These are phyloP conservation scores for Colletes gigas DNA, from an alignment of 1,140 invertebrate genomes.

Conservation along the genomic window DNA sequence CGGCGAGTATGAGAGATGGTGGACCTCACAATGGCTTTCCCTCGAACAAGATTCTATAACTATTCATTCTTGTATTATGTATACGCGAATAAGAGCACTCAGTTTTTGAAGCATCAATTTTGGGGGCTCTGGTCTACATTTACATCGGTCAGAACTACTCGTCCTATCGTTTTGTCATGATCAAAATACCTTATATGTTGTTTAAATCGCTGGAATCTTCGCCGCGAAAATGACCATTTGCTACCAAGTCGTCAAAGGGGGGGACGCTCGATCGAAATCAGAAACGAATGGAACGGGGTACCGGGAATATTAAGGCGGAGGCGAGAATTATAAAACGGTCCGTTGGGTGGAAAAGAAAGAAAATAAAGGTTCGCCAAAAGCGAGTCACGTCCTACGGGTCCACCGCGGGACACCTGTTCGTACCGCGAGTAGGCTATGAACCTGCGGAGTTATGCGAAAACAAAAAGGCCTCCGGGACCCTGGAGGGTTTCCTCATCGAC, in stretches of 20 bases:
- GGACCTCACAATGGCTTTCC: too few relatives aligned
- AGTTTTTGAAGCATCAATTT: too few relatives aligned
- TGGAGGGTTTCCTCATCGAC: constrained; percentile 40
- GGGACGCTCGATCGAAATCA: constrained; percentile 2
- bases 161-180: too few relatives aligned
- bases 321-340: constrained; percentile 47
- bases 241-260: neutral
- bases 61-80: too few relatives aligned
- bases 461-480: constrained; percentile 26
- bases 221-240: neutral
- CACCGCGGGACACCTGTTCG: constrained; percentile 60
- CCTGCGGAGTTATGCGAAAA: constrained; percentile 59
- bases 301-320: constrained; percentile 30
- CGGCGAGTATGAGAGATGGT: too few relatives aligned
- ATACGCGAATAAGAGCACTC: too few relatives aligned
- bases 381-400: constrained; percentile 30
- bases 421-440: constrained; percentile 46
- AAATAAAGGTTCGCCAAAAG: constrained; percentile 5
- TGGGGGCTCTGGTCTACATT: too few relatives aligned
- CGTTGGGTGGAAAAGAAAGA: neutral
- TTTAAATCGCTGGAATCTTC: neutral
- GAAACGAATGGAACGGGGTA: neutral
- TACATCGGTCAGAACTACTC: too few relatives aligned
- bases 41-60: too few relatives aligned
- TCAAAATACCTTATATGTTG: neutral